Evolutionary conservation across 1,140 invertebrate genomes (phyloP), one percentile per base, ranked within the genome.

Genomic region (Probaryconus sp.): DNA sequence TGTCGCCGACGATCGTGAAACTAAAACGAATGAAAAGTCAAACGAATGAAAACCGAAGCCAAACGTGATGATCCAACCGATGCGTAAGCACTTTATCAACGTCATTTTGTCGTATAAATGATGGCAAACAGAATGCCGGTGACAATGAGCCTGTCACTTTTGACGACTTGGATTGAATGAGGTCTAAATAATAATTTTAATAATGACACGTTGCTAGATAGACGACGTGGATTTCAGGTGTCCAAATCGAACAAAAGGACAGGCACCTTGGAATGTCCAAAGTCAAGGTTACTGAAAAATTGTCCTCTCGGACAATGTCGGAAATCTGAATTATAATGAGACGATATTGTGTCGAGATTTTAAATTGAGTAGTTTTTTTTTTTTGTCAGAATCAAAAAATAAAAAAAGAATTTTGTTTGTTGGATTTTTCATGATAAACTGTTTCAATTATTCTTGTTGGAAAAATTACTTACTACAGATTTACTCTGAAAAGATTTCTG

Each of bases 71-170:
- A 47, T 28, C 28, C 24, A 16, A 7, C 14, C 43, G 24, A 47
- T 47, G 43, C 43, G 43, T 47, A 47, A 71, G 33, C 58, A 71
- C 58, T 71, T 71, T 71, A 61, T 63, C 67, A 69, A 53, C 28
- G 50, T 60, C 56, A 31, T 67, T 77, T 68, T 69, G 42, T 68
- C 43, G 26, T 63, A 48, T 28, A 45, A 24, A 58, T 42, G 28
- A 64, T 45, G 21, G 3, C 10, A 33, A 24, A 47, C 5, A 26
- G 16, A 69, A 69, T 42, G 26, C 43, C 24, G 0, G 43, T 45
- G 47, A 73, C 48, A 63, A 72, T 64, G 40, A 31, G 31, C 48
- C 40, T 68, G 68, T 64, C 67, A 55, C 20, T 20, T 56, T 55
- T 50, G 48, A 63, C 28, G 42, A 58, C 16, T 48, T 35, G 26